Conservation (phyloP, 1,140 invertebrate species). For the Rhagoletis pomonella region DNA sequence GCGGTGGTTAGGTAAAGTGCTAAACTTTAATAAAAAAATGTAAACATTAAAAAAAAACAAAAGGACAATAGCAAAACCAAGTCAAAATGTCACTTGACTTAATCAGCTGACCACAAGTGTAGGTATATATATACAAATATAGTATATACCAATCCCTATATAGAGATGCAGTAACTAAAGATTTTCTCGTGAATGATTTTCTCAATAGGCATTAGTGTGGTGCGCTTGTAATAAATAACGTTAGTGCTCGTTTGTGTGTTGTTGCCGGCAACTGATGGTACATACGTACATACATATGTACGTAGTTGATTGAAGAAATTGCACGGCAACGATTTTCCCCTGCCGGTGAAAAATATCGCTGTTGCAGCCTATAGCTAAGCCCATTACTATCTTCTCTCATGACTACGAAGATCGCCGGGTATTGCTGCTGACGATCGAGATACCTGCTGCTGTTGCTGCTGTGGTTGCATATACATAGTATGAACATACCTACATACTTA, state of each 20-base stretch:
- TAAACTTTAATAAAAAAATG: too few relatives aligned
- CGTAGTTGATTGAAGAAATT: neutral
- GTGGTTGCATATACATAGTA: neutral
- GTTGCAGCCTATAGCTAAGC: neutral
- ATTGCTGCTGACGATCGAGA: neutral
- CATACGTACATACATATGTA: neutral
- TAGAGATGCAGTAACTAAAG: neutral
- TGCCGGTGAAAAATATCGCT: slow-evolving; percentile 26
- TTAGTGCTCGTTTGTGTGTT: neutral
- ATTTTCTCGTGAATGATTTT: slow-evolving; percentile 28
- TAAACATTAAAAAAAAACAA: too few relatives aligned
- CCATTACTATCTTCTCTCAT: neutral
- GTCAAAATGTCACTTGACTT: too few relatives aligned
- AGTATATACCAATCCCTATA: neutral
- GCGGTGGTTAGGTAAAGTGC: too few relatives aligned
- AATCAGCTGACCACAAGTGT: too few relatives aligned
- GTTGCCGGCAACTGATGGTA: neutral
- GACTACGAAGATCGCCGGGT: neutral
- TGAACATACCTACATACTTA: neutral
- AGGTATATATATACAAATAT: neutral
- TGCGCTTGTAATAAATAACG: neutral
- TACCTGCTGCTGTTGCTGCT: neutral
- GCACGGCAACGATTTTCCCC: slow-evolving; percentile 4
- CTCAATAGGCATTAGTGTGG: slow-evolving; percentile 6
- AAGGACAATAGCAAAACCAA: too few relatives aligned